Base-by-base conservation (phyloP, 2,888 invertebrate species). In the Ormyrus rosae region DNA sequence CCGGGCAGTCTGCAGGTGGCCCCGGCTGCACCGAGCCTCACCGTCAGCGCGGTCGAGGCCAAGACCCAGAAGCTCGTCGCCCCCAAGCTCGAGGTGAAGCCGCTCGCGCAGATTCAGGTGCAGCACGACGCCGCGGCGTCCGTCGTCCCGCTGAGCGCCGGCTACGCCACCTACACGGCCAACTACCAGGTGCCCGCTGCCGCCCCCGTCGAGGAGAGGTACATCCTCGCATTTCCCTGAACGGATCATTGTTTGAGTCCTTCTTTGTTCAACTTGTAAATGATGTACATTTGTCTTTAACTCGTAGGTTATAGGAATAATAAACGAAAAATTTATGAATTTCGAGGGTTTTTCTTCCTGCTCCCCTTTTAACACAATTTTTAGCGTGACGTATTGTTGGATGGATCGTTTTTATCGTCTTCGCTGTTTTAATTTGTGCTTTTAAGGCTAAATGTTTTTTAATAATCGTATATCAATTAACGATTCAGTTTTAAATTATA, bases 91-190 rank as follows among this genome's bases (percentile, higher is more conserved):
- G 85, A 88, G 67, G 85, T 88, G 58, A 86, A 89, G 73, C 89
- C 90, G 0, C 82, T 90, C 34, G 85, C 89, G 5, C 87, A 88
- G 81, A 83, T 89, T 45, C 89, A 88, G 78, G 86, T 87, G 56
- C 87, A 88, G 56, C 85, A 85, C 71, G 88, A 88, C 50, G 84
- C 82, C 61, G 85, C 88, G 0, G 83, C 86, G 0, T 83, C 85
- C 0, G 83, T 84, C 5, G 82, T 84, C n/a, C 88, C 89, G 0
- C 76, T 88, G 0, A 85, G 84, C 78, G 83, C 88, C 4, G 83
- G 89, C 5, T 88, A 86, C 81, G 81, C 87, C 6, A 81, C 86
- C n/a, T 89, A 87, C 83, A 85, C 86, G 5, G 85, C 88, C 6
- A 89, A 88, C 72, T 90, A 89, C 73, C 88, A 87, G 58, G 71